Conservation (phyloP, 2,113 vertebrate genomes). For the Rhinoptilus africanus region DNA sequence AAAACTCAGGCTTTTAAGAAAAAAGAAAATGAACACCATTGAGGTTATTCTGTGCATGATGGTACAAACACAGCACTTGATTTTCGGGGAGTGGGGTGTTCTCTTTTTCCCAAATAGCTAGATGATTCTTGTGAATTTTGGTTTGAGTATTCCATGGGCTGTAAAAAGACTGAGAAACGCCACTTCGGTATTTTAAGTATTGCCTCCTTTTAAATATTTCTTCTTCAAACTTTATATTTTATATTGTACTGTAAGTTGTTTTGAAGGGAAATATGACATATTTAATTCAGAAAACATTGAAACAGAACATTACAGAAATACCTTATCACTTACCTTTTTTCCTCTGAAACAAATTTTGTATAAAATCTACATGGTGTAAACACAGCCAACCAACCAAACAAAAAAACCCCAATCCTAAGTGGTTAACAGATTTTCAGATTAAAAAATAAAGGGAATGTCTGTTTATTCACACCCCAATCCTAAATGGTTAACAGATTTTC, state of each 20-base stretch:
- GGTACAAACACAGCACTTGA: neutral
- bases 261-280: neutral
- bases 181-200: neutral
- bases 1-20: neutral
- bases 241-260: neutral
- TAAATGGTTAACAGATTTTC: neutral
- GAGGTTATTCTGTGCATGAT: neutral
- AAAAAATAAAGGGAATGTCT: neutral
- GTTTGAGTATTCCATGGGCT: neutral
- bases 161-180: neutral
- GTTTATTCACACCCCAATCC: neutral
- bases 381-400: neutral
- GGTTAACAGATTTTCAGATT: neutral
- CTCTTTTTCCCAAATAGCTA: neutral
- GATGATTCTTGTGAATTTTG: neutral
- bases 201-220: neutral
- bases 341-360: neutral
- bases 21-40: neutral
- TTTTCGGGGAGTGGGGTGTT: accelerated
- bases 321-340: neutral
- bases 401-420: neutral
- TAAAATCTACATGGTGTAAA: neutral
- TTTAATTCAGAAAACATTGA: neutral
- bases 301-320: neutral
- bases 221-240: neutral